phyloP scores from a whole-genome alignment of 2,797 vertebrate species.

The Coregonus suidteri region DNA sequence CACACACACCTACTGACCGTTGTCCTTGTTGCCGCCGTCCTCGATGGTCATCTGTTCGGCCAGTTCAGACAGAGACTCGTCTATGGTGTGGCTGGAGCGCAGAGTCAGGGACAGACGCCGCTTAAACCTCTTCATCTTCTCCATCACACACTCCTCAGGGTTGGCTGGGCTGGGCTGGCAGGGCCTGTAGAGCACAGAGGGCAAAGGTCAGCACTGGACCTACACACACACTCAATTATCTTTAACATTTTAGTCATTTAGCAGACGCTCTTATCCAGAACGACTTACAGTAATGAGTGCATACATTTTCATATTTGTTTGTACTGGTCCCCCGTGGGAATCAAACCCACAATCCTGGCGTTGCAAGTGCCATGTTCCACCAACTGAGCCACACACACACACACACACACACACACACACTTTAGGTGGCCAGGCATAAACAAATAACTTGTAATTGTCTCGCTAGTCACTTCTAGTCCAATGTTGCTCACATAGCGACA shows the following conservation, averaged over 20 bases:
- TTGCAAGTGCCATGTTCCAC: too few relatives aligned
- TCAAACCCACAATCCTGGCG: too few relatives aligned
- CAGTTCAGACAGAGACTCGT: conserved; percentile 94
- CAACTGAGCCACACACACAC: too few relatives aligned
- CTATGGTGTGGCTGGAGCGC: conserved; percentile 94
- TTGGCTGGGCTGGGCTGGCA: conserved; percentile 8
- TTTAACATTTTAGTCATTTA: too few relatives aligned
- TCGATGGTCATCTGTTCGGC: conserved; percentile 99
- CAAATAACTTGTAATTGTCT: too few relatives aligned
- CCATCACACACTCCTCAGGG: conserved; percentile 57
- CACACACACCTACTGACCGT: conserved; percentile 72
- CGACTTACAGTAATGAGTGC: too few relatives aligned
- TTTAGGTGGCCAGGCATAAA: too few relatives aligned
- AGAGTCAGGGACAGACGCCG: conserved; percentile 94
- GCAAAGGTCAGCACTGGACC: not conserved
- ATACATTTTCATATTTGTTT: too few relatives aligned
- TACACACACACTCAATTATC: not conserved
- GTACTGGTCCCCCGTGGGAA: too few relatives aligned
- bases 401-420: not conserved
- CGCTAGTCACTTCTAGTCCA: too few relatives aligned
- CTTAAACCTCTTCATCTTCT: conserved; percentile 98
- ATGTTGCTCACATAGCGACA: too few relatives aligned
- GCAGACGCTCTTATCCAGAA: too few relatives aligned
- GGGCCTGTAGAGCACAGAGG: conserved; percentile 17
- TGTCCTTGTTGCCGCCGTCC: conserved; percentile 95